Base-by-base conservation (phyloP, 1,140 invertebrate species). In the Microvelia longipes region DNA sequence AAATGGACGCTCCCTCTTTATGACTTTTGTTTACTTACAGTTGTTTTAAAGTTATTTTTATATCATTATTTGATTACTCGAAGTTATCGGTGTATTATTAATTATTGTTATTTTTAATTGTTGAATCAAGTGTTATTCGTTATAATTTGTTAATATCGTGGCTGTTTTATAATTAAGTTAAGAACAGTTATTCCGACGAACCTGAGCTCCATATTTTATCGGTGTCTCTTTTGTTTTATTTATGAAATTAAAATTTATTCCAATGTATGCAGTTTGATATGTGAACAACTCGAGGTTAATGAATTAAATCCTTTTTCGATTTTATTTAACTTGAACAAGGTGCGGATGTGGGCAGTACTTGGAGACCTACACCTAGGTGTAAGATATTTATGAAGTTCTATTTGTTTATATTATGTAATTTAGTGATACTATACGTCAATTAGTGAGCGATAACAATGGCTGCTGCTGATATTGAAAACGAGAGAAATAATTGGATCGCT, bases 401-500 rank as follows among this genome's bases (percentile, higher is more conserved):
- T n/a, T n/a, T n/a, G n/a, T n/a, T n/a, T n/a, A 50, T 50, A 50
- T 11, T 11, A 50, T 50, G 35, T 50, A 50, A 50, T 50, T 19
- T 5, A 50, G 35, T 50, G 35, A 11, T 50, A 50, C 35, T 50
- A 11, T 50, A 50, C 5, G 5, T 5, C 5, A 63, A 64, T 64
- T 19, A 64, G 60, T n/a, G n/a, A n/a, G n/a, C n/a, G n/a, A n/a
- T n/a, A n/a, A 70, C 28, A 27, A 74, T 74, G 73, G 73, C 71
- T 62, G 70, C 66, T 71, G 70, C 68, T 28, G 69, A 72, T 62
- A 29, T 65, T 60, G 73, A 74, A 62, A 70, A 66, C 66, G 72
- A 71, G 15, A 68, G 67, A 60, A 69, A 71, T 15, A 77, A 75
- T 73, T 91, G 89, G 89, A 82, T 85, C 74, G 91, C 94, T 76